Evolutionary conservation across 2,113 vertebrate genomes (phyloP).

Genomic region (Pluvianellus socialis): DNA sequence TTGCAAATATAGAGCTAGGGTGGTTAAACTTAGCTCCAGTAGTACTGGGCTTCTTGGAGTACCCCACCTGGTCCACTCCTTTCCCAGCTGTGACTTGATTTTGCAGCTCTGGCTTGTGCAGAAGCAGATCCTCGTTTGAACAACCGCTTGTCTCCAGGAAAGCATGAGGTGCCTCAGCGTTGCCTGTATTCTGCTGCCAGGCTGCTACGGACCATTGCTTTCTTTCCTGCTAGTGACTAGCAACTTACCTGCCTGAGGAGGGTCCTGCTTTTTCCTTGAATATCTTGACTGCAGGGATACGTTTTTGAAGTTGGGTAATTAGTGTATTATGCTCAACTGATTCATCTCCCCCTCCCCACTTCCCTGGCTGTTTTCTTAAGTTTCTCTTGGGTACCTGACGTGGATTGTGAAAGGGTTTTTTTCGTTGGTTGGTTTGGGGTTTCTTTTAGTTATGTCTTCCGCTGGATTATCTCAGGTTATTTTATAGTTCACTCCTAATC

Average conservation of each 20-base stretch:
- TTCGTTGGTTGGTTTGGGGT: not conserved
- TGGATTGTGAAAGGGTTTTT: not conserved
- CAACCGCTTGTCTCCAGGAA: not conserved
- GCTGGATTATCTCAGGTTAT: not conserved
- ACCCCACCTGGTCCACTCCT: not conserved
- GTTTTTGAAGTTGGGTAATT: not conserved
- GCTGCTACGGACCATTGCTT: not conserved
- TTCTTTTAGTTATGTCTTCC: not conserved
- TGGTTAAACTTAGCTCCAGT: not conserved
- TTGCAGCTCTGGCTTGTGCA: not conserved
- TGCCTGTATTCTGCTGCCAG: not conserved
- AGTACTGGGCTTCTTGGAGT: not conserved
- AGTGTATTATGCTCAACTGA: not conserved
- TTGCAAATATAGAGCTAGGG: not conserved
- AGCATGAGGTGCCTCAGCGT: not conserved
- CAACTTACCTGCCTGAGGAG: not conserved
- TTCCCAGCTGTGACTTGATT: not conserved
- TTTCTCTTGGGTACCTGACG: not conserved
- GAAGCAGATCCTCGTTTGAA: not conserved
- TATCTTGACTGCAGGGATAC: not conserved
- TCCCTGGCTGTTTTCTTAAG: not conserved
- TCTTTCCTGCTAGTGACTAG: not conserved
- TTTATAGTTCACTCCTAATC: not conserved
- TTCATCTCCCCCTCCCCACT: not conserved
- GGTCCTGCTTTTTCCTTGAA: not conserved